phyloP scores from a whole-genome alignment of 2,797 vertebrate genomes.

The Chiloscyllium punctatum region DNA sequence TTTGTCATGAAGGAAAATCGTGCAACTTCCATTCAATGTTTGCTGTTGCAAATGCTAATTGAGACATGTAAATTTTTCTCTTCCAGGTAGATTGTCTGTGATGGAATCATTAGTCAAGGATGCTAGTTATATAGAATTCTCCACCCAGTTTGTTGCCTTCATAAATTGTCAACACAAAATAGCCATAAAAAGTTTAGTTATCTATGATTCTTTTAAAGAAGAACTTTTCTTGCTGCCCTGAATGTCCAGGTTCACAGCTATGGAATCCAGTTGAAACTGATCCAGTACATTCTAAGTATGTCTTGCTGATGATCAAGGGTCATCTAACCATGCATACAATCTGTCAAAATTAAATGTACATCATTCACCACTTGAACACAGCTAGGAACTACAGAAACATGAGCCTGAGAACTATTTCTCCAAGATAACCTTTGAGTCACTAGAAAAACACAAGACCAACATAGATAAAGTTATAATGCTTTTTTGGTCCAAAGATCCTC shows the following conservation, averaged over 20 bases:
- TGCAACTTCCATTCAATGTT: neutral
- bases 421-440: neutral
- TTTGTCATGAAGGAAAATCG: neutral
- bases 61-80: conserved; percentile 25
- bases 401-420: neutral
- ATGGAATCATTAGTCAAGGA: conserved; percentile 20
- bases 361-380: neutral
- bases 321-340: neutral
- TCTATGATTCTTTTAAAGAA: conserved; percentile 5
- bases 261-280: conserved; percentile 10
- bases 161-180: conserved; percentile 16
- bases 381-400: neutral
- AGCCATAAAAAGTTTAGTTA: conserved; percentile 25
- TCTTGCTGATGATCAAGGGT: neutral
- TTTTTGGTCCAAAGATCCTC: neutral
- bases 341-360: neutral
- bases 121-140: neutral
- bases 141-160: conserved; percentile 18
- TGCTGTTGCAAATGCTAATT: neutral
- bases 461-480: neutral
- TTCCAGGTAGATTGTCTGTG: neutral
- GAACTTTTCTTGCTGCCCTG: neutral
- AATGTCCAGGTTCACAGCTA: neutral
- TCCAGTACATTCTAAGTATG: neutral
- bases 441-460: neutral